Evolutionary conservation across 1,140 invertebrate genomes (phyloP), one percentile per base, ranked within the genome.

Genomic region (Habropoda laboriosa): DNA sequence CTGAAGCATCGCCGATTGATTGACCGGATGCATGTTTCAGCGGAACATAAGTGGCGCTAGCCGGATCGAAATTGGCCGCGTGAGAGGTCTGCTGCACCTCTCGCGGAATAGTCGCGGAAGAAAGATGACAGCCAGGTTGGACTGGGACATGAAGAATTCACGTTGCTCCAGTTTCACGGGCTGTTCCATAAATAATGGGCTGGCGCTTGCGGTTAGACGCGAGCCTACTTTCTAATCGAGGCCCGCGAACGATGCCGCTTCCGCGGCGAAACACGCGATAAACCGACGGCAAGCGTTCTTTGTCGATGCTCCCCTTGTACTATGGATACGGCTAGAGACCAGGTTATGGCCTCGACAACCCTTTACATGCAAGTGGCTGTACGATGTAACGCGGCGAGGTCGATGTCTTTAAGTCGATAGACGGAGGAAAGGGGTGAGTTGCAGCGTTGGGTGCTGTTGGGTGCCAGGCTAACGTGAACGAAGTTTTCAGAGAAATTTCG

Each of bases 21-120:
- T 70, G 83, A 58, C 72, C 79, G 68, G n/a, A 85, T 85, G 82
- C 79, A 85, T 85, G 83, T 85, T 85, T 85, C 61, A 85, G 38
- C 38, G 38, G 45, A 24, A 72, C 53, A 55, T 81, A 85, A 85
- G 79, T 85, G 79, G 61, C 61, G 77, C 64, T 75, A 63, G 66
- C 55, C n/a, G 40, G 30, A 32, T 55, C 30, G 66, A 75, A 82
- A 79, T 74, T 74, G 61, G n/a, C 53, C 47, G 58, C 68, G 49
- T 64, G 60, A 64, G 42, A 53, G 67, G 18, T 32, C 73, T 67
- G n/a, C n/a, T n/a, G n/a, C n/a, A n/a, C n/a, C n/a, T n/a, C n/a
- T n/a, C n/a, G n/a, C n/a, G n/a, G n/a, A n/a, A n/a, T n/a, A n/a
- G 16, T 6, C 35, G 32, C 51, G 53, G 64, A 70, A 67, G 70